These are phyloP conservation scores for Tursiops truncatus DNA, from an alignment of 2,113 vertebrate genomes.

Conservation along the genomic window DNA sequence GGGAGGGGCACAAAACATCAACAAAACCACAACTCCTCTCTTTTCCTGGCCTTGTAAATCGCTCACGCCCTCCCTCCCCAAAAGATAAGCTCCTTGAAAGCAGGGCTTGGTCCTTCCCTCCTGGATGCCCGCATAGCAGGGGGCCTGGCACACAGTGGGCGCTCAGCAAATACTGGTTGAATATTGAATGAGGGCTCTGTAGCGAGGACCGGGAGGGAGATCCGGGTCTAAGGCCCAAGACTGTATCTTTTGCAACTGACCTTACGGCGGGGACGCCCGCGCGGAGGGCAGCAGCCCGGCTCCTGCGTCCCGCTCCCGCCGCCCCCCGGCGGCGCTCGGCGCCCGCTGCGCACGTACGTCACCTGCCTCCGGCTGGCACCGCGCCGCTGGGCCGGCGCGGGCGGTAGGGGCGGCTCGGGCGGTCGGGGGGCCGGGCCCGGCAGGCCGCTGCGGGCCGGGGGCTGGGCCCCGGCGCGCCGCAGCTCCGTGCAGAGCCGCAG, in stretches of 20 bases:
- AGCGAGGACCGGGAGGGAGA: background rate
- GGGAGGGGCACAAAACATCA: background rate
- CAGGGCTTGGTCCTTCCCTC: background rate
- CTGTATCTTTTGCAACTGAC: slow-evolving; percentile 61
- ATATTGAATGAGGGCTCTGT: background rate
- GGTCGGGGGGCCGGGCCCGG: background rate
- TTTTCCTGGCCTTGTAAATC: background rate
- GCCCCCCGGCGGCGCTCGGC: slow-evolving; percentile 58
- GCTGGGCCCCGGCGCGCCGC: slow-evolving; percentile 1
- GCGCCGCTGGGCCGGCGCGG: background rate
- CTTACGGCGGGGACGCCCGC: slow-evolving; percentile 72
- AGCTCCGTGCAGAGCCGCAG: slow-evolving; percentile 77
- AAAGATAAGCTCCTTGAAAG: background rate
- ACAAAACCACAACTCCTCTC: background rate
- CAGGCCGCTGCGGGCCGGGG: background rate
- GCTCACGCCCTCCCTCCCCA: background rate
- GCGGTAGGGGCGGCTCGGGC: background rate
- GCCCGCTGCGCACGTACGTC: slow-evolving; percentile 84
- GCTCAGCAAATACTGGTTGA: background rate
- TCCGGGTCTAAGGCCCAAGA: background rate
- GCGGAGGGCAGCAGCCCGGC: slow-evolving; percentile 74
- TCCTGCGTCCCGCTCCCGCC: slow-evolving; percentile 64
- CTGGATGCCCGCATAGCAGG: background rate
- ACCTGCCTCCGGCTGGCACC: slow-evolving; percentile 78
- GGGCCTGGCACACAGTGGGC: background rate